Evolutionary conservation across 1,140 invertebrate genomes (phyloP).

Genomic region (Drosophila subpulchrella): DNA sequence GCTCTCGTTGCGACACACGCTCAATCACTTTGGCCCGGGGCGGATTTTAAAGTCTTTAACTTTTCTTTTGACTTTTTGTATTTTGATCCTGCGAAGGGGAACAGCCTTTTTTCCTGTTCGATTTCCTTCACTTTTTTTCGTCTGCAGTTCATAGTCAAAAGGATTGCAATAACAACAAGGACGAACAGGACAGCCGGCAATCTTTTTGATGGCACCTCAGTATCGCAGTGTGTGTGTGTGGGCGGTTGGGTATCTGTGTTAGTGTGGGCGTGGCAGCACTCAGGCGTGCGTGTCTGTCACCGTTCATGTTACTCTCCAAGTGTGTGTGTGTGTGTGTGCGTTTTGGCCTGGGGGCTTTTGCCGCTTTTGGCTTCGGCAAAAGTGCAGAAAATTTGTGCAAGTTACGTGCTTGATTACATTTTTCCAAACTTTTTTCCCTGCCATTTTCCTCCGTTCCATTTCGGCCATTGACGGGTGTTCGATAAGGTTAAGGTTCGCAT

Average conservation of each 20-base stretch:
- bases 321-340: conserved; percentile 42
- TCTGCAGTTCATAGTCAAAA: conserved; percentile 65
- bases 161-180: conserved; percentile 62
- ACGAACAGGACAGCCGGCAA: conserved; percentile 56
- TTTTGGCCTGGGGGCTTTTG: conserved; percentile 63
- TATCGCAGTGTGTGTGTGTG: conserved; percentile 13
- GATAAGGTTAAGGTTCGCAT: conserved; percentile 61
- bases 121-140: conserved; percentile 10
- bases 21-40: conserved; percentile 73
- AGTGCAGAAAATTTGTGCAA: conserved; percentile 83
- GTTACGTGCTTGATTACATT: conserved; percentile 83
- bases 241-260: conserved; percentile 8
- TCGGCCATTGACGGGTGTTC: conserved; percentile 57
- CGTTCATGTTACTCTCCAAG: conserved; percentile 18
- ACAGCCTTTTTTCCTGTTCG: conserved; percentile 49
- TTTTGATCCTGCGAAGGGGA: conserved; percentile 46
- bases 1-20: conserved; percentile 56
- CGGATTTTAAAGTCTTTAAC: conserved; percentile 82
- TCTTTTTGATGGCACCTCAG: conserved; percentile 71
- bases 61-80: conserved; percentile 77
- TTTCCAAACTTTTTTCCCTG: conserved; percentile 64
- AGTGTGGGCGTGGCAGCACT: conserved; percentile 37
- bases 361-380: conserved; percentile 70
- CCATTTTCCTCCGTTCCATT: conserved; percentile 32
- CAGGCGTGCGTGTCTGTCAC: conserved; percentile 64